Evolutionary conservation across 2,888 invertebrate species (phyloP).

Genomic region (Abscondita cerata): DNA sequence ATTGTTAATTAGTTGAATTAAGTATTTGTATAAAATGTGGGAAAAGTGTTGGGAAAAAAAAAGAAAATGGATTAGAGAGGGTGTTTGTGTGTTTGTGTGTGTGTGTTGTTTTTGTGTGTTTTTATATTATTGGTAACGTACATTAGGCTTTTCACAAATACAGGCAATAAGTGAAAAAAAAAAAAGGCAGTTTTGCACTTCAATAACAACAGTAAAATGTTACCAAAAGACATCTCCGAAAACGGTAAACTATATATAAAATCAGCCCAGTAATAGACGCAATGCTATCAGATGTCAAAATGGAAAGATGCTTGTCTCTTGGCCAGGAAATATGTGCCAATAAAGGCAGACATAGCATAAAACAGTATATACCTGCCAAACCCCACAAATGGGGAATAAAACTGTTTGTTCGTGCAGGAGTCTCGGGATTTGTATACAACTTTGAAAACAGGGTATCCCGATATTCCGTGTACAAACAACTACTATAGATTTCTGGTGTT

Average conservation of each 20-base stretch:
- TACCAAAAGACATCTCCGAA: neutral
- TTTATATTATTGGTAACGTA: too few species aligned
- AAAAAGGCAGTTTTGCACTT: conserved; percentile 40
- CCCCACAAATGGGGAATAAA: conserved; percentile 52
- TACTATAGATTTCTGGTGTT: too few species aligned
- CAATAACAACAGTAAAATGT: conserved; percentile 30
- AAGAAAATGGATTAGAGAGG: too few species aligned
- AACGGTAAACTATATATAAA: conserved; percentile 38
- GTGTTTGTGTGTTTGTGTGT: too few species aligned
- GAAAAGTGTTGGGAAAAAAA: too few species aligned
- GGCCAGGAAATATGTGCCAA: conserved; percentile 45
- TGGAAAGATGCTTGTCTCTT: conserved; percentile 38
- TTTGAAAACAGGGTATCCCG: too few species aligned
- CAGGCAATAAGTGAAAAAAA: too few species aligned
- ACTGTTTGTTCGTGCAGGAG: conserved; percentile 44
- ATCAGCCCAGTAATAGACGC: conserved; percentile 37
- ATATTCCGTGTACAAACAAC: too few species aligned
- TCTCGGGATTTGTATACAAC: conserved; percentile 45
- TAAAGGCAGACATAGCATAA: conserved; percentile 38
- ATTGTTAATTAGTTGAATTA: too few species aligned
- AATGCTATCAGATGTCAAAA: conserved; percentile 28
- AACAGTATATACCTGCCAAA: conserved; percentile 51
- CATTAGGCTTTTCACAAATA: too few species aligned
- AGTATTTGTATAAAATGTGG: too few species aligned
- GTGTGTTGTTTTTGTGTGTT: too few species aligned